These are phyloP conservation scores for Drosophila takahashii DNA, from an alignment of 1,140 invertebrate species.

Conservation along the genomic window DNA sequence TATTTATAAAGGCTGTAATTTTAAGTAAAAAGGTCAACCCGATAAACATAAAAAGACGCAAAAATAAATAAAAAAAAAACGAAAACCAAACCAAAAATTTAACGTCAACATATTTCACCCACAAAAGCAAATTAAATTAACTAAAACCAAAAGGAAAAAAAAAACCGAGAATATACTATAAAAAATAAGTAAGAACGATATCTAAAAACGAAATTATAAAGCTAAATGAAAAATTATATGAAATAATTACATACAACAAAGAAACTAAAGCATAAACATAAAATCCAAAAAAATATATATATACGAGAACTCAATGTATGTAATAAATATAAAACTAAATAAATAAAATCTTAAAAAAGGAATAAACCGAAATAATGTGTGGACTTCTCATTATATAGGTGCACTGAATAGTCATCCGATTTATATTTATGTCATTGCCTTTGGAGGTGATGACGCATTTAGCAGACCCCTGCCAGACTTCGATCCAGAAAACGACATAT, in stretches of 20 bases:
- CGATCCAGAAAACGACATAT: conserved; percentile 3
- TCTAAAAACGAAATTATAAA: conserved; percentile 79
- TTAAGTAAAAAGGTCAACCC: conserved; percentile 72
- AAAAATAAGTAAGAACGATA: conserved; percentile 78
- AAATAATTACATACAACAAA: conserved; percentile 55
- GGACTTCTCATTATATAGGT: background rate
- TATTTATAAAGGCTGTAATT: conserved; percentile 85
- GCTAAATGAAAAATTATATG: conserved; percentile 58
- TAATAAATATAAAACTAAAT: conserved; percentile 82
- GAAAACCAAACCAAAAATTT: conserved; percentile 43
- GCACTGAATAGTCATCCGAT: background rate
- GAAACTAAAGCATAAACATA: conserved; percentile 52
- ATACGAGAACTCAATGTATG: conserved; percentile 81
- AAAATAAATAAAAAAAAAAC: conserved; percentile 41
- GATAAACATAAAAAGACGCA: conserved; percentile 58
- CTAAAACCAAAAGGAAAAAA: conserved; percentile 46
- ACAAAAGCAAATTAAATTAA: conserved; percentile 77
- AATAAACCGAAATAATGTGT: conserved; percentile 51
- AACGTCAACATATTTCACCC: conserved; percentile 79
- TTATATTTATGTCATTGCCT: conserved; percentile 34
- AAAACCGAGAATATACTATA: conserved; percentile 64
- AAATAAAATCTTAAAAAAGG: conserved; percentile 73
- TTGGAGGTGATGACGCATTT: conserved; percentile 23
- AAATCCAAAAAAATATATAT: conserved; percentile 64
- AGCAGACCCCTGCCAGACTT: background rate